These are phyloP conservation scores for Calidris pugnax DNA, from an alignment of 2,113 vertebrate genomes.

Conservation along the genomic window DNA sequence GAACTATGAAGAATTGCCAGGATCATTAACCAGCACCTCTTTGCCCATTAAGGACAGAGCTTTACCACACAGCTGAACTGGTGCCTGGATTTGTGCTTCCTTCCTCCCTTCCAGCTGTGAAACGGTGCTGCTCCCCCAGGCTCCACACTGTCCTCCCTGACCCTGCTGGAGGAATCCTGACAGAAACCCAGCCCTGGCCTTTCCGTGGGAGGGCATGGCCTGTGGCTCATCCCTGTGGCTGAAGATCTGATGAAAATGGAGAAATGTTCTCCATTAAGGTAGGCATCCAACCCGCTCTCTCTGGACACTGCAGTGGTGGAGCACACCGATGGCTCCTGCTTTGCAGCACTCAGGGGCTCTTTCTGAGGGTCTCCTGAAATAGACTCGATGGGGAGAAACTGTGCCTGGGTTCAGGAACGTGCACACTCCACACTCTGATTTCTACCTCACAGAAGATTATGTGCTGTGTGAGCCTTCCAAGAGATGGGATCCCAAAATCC, in stretches of 20 bases:
- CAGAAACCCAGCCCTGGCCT: background rate
- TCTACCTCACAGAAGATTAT: background rate
- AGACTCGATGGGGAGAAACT: background rate
- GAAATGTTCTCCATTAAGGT: background rate
- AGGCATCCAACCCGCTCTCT: background rate
- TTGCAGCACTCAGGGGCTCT: background rate
- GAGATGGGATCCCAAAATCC: background rate
- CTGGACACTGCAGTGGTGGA: background rate
- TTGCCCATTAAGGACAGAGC: background rate
- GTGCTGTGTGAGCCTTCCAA: background rate
- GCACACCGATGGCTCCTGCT: background rate
- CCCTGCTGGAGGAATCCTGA: background rate
- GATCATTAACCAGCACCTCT: background rate
- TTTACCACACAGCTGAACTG: background rate
- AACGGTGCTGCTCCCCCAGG: background rate
- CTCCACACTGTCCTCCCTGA: background rate
- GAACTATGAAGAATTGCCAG: background rate
- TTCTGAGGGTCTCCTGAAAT: background rate
- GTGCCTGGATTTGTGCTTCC: background rate
- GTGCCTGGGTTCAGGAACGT: background rate
- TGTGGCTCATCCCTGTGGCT: background rate
- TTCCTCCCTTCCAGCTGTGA: background rate
- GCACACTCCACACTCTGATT: background rate
- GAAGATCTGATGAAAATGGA: background rate
- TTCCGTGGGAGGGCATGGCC: background rate